Evolutionary conservation across 2,888 invertebrate genomes (phyloP), one percentile per base, ranked within the genome.

Genomic region (Hetaerina titia): DNA sequence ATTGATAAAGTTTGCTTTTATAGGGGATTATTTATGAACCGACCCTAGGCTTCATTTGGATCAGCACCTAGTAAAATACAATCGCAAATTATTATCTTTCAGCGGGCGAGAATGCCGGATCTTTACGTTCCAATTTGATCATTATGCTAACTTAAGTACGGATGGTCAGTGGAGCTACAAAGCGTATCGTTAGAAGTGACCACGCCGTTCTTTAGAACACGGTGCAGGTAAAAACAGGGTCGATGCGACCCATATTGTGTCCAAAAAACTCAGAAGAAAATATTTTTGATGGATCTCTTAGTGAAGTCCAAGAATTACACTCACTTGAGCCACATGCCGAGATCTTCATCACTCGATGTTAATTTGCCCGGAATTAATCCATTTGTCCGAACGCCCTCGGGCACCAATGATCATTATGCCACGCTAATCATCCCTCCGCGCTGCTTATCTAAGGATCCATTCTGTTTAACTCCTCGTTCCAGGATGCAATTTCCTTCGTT

Each of bases 331-430:
- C n/a, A n/a, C n/a, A n/a, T 4, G 69, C 69, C 6, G 69, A 69
- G 69, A 69, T n/a, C n/a, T 69, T 69, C 69, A n/a, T 69, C 69
- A n/a, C 69, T 69, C n/a, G 69, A 69, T 69, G 2, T n/a, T 69
- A 69, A 69, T 22, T 69, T 69, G 4, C 69, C n/a, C 69, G 69
- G 69, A 69, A 69, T 69, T 69, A 69, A 69, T 69, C 69, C 69
- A 22, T 69, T 69, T n/a, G 69, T 69, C 69, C 69, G n/a, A 69
- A 69, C 69, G n/a, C n/a, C n/a, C 69, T n/a, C 69, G n/a, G 17
- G 69, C n/a, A 69, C 69, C n/a, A 69, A 69, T 69, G 69, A 69
- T 69, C 69, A 69, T 69, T 69, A 69, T 69, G 19, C n/a, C 69
- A 69, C 69, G 15, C 63, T 69, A 69, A 69, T 69, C 22, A 69